A percentile compares a stretch with the other conserved stretches of the same genome.
phyloP scores from a whole-genome alignment of 2,113 vertebrate species.

The Syrrhaptes paradoxus region DNA sequence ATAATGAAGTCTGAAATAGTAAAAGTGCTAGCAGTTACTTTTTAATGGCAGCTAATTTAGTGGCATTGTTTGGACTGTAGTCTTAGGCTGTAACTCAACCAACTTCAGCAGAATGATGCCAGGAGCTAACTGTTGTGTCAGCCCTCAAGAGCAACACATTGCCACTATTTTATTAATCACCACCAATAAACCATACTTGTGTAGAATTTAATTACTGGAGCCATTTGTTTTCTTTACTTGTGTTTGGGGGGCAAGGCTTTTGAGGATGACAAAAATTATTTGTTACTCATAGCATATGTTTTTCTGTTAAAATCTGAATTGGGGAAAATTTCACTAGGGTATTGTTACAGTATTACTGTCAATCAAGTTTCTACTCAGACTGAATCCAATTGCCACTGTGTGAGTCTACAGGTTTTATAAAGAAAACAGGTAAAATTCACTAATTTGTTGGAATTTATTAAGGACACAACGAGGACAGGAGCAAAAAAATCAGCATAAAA shows the following conservation, averaged over 20 bases:
- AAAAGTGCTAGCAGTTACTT: neutral
- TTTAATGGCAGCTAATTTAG: slow-evolving; percentile 5
- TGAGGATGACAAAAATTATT: neutral
- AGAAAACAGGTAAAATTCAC: neutral
- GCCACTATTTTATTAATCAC: slow-evolving; percentile 17
- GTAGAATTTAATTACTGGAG: slow-evolving; percentile 13
- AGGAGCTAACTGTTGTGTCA: neutral
- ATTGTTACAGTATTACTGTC: neutral
- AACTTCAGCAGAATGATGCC: neutral
- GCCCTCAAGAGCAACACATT: neutral
- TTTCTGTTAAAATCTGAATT: neutral
- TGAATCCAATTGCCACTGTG: neutral
- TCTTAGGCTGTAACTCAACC: neutral
- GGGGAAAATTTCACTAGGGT: neutral
- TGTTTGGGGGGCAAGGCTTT: neutral
- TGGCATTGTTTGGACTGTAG: neutral
- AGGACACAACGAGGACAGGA: neutral
- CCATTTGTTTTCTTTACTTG: slow-evolving; percentile 4
- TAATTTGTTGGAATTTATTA: neutral
- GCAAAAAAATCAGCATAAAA: neutral
- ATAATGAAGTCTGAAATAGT: neutral
- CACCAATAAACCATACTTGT: neutral
- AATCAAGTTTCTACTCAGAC: neutral
- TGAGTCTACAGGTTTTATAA: neutral
- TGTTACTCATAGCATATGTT: neutral